Base-by-base conservation (phyloP, 2,113 vertebrate species). In the Erpornis zantholeuca region DNA sequence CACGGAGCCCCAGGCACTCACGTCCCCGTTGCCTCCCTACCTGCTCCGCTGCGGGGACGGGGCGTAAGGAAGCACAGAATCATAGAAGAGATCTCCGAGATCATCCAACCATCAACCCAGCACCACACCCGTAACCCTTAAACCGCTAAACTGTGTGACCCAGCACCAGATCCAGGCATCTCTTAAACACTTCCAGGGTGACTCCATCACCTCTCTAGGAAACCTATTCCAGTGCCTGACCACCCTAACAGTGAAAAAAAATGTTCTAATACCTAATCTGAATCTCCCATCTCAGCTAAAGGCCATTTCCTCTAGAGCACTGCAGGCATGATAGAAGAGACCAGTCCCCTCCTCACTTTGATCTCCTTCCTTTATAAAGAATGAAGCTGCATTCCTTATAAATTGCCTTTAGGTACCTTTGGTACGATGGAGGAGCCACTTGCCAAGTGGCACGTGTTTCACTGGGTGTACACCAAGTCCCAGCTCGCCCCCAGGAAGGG, bases 351-450 rank as follows among this genome's bases (percentile, higher is more conserved):
- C 20, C 38, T 82, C 11, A 12, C 14, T 27, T 11, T 5, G 1
- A 47, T n/a, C 63, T 54, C n/a, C 7, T 35, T 54, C 35, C 29
- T 54, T 42, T 42, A 35, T 42, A 49, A 76, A 54, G 47, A 54
- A 47, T 21, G 40, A 24, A 47, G 35, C 22, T 2, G 9, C 25
- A 0, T 7, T 36, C 9, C 9, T 40, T 73, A 45, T 13, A 45
- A 78, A 7, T 17, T 47, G 29, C 18, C 15, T 69, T 45, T 7
- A 9, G 11, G 3, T 70, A 47, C n/a, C 19, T 21, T 36, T 4
- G 33, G 42, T 24, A 10, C 0, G 0, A 35, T 12, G 3, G 17
- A 17, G 50, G 16, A 63, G 53, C 18, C 3, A 18, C 36, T 45
- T 23, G 33, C 23, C 3, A 29, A 42, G 44, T 3, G 10, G 33